A percentile compares a stretch with the other conserved stretches of the same genome.
Conservation (phyloP, 2,888 invertebrate genomes). For the Apamea sordens region DNA sequence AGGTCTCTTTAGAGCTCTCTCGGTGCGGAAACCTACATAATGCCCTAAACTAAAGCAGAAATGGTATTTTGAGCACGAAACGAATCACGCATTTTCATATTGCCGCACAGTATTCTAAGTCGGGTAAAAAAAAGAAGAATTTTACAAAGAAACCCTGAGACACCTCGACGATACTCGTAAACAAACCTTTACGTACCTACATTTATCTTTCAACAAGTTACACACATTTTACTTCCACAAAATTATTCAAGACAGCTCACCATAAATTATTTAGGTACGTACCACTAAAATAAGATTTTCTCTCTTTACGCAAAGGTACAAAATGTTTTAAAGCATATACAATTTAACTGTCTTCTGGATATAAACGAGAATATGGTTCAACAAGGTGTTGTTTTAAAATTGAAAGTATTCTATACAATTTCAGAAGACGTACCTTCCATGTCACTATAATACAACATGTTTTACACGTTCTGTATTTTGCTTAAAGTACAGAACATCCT, state of each 20-base stretch:
- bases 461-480: too few relatives aligned
- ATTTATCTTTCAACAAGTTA: slow-evolving; percentile 7
- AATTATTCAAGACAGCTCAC: slow-evolving; percentile 30
- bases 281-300: too few relatives aligned
- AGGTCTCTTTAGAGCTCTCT: background rate
- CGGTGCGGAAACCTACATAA: background rate
- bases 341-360: slow-evolving; percentile 4
- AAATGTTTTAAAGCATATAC: background rate
- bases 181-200: slow-evolving; percentile 9
- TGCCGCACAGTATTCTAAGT: slow-evolving; percentile 7
- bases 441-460: too few relatives aligned
- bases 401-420: background rate
- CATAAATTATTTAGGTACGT: slow-evolving; percentile 1
- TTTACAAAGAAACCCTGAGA: slow-evolving; percentile 12
- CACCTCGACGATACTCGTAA: slow-evolving; percentile 4
- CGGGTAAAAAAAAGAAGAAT: slow-evolving; percentile 14
- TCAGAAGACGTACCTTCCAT: background rate
- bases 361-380: slow-evolving; percentile 8
- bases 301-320: too few relatives aligned
- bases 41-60: background rate
- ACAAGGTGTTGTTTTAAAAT: slow-evolving; percentile 1
- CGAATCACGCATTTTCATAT: slow-evolving; percentile 12
- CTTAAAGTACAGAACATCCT: too few relatives aligned
- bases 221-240: slow-evolving; percentile 19
- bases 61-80: slow-evolving; percentile 16